Conservation (phyloP, 2,113 vertebrate species). For the Paradisaea rubra region DNA sequence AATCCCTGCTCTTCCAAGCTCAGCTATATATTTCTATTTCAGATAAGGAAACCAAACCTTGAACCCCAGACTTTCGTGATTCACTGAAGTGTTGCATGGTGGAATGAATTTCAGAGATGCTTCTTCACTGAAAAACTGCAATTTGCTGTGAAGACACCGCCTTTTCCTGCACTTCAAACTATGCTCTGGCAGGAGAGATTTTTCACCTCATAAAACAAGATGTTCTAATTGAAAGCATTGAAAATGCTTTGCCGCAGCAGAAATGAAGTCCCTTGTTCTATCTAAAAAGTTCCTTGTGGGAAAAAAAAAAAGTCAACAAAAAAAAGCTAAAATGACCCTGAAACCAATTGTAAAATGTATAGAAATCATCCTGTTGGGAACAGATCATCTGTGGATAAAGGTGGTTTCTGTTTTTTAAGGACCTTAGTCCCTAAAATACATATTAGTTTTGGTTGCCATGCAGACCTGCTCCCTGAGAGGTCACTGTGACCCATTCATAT, state of each 20-base stretch:
- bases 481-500: constrained; percentile 28
- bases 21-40: not conserved
- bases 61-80: not conserved
- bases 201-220: constrained; percentile 41
- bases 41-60: not conserved
- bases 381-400: not conserved
- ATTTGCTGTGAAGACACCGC: not conserved
- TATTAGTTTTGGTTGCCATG: constrained; percentile 9
- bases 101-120: not conserved
- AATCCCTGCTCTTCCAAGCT: not conserved
- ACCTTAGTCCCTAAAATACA: not conserved
- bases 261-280: not conserved
- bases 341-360: not conserved
- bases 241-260: not conserved
- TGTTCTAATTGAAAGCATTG: not conserved
- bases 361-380: not conserved
- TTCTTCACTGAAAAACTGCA: not conserved
- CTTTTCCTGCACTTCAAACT: not conserved
- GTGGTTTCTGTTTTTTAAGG: not conserved
- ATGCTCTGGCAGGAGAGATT: not conserved
- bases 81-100: not conserved
- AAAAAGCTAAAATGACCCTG: not conserved
- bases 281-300: not conserved
- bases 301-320: not conserved
- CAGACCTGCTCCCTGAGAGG: constrained; percentile 22